These are phyloP conservation scores for Entomobrya proxima DNA, from an alignment of 2,888 invertebrate species.

Conservation along the genomic window DNA sequence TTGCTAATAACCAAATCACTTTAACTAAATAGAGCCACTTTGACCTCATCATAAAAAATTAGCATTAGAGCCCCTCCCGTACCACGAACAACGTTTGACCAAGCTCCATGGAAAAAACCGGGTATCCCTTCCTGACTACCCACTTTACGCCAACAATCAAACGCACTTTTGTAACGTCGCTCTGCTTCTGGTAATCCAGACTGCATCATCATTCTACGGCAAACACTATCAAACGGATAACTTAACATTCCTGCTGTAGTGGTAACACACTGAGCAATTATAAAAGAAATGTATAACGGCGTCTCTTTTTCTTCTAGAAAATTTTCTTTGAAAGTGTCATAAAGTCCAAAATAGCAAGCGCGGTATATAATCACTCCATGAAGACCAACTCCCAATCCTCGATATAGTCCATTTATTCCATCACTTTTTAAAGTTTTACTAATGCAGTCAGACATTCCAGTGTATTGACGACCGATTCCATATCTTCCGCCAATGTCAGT, in stretches of 20 bases:
- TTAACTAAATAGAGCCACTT: conserved; percentile 72
- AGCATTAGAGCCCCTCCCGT: conserved; percentile 80
- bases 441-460: conserved; percentile 79
- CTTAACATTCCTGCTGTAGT: conserved; percentile 79
- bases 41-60: conserved; percentile 79
- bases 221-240: conserved; percentile 81
- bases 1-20: too few relatives aligned
- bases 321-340: conserved; percentile 79
- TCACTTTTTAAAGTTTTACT: conserved; percentile 78
- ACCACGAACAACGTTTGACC: conserved; percentile 79
- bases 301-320: conserved; percentile 77
- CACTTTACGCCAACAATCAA: conserved; percentile 80
- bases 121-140: conserved; percentile 79
- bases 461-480: conserved; percentile 78
- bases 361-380: conserved; percentile 79
- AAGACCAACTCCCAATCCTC: conserved; percentile 79
- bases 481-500: conserved; percentile 77
- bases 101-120: conserved; percentile 81
- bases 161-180: conserved; percentile 79
- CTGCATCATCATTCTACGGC: conserved; percentile 82
- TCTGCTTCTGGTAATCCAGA: conserved; percentile 77
- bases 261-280: conserved; percentile 77
- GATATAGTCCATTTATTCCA: conserved; percentile 79
- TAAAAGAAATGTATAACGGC: conserved; percentile 78
- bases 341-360: conserved; percentile 79